phyloP scores from a whole-genome alignment of 2,888 invertebrate genomes.

The Doris montereyensis region DNA sequence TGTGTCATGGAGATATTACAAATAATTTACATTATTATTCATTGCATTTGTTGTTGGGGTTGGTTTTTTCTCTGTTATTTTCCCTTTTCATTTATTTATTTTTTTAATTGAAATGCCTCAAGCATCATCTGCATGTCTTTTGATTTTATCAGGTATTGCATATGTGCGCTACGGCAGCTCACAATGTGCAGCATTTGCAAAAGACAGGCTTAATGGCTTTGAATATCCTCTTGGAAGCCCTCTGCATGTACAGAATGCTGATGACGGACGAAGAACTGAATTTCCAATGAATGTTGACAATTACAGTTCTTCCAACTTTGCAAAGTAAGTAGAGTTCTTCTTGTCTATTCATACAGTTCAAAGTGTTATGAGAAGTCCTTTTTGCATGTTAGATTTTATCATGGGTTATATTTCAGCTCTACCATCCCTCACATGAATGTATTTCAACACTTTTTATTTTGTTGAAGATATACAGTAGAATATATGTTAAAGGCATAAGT shows the following conservation, averaged over 20 bases:
- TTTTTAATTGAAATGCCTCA: too few species aligned
- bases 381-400: neutral
- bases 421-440: neutral
- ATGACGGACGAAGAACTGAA: conserved; percentile 43
- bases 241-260: conserved; percentile 82
- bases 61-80: neutral
- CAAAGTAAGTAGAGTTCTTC: too few species aligned
- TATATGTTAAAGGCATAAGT: too few species aligned
- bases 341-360: too few species aligned
- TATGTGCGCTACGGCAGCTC: conserved; percentile 82
- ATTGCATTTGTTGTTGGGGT: neutral
- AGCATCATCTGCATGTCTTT: too few species aligned
- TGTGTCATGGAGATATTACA: neutral
- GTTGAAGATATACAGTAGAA: too few species aligned
- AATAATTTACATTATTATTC: neutral
- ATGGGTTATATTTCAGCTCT: neutral
- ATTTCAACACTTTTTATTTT: too few species aligned
- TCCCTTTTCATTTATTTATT: conserved; percentile 2
- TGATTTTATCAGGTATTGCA: conserved; percentile 75
- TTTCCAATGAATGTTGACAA: conserved; percentile 37
- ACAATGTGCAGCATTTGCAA: conserved; percentile 83
- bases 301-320: neutral
- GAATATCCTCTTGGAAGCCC: conserved; percentile 92
- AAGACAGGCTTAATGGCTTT: conserved; percentile 89
- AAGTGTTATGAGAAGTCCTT: too few species aligned